Conservation (phyloP, 2,797 vertebrate species). For the Takifugu rubripes region DNA sequence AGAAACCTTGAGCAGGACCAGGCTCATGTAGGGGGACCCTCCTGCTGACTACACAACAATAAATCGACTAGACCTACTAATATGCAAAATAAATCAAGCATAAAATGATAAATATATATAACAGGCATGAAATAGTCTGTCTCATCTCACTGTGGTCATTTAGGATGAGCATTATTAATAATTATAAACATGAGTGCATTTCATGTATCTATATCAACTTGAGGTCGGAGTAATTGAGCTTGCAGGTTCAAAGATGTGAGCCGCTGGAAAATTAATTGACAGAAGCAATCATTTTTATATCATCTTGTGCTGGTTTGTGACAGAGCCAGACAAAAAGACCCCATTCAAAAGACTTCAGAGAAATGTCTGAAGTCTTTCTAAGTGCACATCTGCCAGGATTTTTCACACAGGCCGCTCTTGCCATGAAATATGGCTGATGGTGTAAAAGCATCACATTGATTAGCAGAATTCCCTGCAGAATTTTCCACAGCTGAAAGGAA, state of each 20-base stretch:
- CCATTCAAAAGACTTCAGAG: background rate
- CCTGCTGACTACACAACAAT: too few species aligned
- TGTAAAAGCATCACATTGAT: too few species aligned
- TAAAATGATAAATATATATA: too few species aligned
- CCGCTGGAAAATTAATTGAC: slow-evolving; percentile 13
- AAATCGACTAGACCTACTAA: too few species aligned
- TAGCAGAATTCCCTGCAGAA: background rate
- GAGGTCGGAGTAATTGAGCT: background rate
- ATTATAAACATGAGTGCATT: slow-evolving; percentile 8
- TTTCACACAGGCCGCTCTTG: background rate
- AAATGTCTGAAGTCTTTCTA: background rate
- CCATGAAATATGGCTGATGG: background rate
- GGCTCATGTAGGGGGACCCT: too few species aligned
- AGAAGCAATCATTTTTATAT: slow-evolving; percentile 1
- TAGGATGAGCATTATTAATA: slow-evolving; percentile 5
- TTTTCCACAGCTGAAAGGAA: background rate
- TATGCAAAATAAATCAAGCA: too few species aligned
- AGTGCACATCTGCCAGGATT: too few species aligned
- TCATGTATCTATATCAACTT: background rate
- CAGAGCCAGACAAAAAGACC: background rate
- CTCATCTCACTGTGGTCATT: background rate
- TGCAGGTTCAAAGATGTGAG: background rate
- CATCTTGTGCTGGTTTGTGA: slow-evolving; percentile 12
- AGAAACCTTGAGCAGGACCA: too few species aligned
- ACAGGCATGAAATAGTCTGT: too few species aligned